Conservation (phyloP, 2,797 vertebrate genomes). For the Alca torda region DNA sequence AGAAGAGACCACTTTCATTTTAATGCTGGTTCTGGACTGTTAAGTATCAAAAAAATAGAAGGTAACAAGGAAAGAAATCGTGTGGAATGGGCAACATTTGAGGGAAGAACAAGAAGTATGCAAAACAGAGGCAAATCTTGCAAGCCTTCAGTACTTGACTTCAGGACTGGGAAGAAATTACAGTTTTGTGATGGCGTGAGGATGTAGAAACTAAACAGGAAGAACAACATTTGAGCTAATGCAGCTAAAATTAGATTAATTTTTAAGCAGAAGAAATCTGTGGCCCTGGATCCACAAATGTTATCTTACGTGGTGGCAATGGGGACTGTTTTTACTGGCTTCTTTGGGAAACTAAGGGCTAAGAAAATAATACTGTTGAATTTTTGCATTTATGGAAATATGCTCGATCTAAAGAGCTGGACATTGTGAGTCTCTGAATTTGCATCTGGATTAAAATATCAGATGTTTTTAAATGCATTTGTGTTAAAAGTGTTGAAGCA, state of each 20-base stretch:
- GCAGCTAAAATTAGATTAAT: neutral
- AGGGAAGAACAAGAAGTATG: neutral
- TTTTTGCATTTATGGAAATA: neutral
- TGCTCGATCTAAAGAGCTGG: neutral
- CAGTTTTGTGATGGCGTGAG: neutral
- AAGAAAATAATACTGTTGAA: neutral
- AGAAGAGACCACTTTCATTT: neutral
- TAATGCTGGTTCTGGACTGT: neutral
- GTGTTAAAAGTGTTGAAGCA: neutral
- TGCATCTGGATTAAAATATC: neutral
- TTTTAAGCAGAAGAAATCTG: neutral
- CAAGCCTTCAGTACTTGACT: neutral
- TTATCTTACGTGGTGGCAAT: neutral
- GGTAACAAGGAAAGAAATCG: neutral
- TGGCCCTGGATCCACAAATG: neutral
- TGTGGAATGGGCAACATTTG: neutral
- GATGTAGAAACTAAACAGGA: neutral
- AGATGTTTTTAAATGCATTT: neutral
- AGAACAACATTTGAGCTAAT: neutral
- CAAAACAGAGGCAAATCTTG: neutral
- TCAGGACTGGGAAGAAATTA: neutral
- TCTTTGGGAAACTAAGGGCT: neutral
- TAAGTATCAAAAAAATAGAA: neutral
- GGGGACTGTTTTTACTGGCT: neutral
- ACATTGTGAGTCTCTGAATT: neutral